Evolutionary conservation across 2,888 invertebrate genomes (phyloP).

Genomic region (Cremastobaeus sp.): DNA sequence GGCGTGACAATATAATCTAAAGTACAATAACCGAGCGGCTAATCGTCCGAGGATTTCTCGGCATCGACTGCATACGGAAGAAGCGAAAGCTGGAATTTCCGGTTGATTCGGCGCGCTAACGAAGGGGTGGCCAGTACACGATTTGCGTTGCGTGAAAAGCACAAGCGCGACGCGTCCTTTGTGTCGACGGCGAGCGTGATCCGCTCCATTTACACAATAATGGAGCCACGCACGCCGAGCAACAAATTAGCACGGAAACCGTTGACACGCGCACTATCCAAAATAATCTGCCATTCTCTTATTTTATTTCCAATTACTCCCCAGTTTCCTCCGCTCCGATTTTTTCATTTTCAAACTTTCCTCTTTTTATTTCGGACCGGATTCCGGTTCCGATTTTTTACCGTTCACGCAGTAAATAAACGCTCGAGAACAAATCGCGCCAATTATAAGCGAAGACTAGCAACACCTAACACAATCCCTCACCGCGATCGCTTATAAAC

Average conservation of each 20-base stretch:
- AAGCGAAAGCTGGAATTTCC: constrained; percentile 78
- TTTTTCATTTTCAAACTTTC: no score
- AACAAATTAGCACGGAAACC: constrained; percentile 71
- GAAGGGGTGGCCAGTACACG: constrained; percentile 72
- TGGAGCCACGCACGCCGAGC: constrained; percentile 68
- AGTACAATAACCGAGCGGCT: constrained; percentile 52
- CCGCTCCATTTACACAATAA: constrained; percentile 77
- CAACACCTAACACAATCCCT: not conserved
- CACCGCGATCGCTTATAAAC: constrained; percentile 15
- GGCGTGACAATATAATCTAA: constrained; percentile 50
- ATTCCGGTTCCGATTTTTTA: no score
- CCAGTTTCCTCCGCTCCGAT: no score
- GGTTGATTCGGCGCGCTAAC: constrained; percentile 78
- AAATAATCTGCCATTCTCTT: constrained; percentile 16
- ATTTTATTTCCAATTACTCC: not conserved
- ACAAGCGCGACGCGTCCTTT: constrained; percentile 65
- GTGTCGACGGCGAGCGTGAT: constrained; percentile 66
- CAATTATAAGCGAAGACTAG: not conserved
- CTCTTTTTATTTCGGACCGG: no score
- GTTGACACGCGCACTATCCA: constrained; percentile 61
- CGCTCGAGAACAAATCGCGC: no score
- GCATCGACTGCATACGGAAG: constrained; percentile 59
- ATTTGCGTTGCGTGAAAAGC: constrained; percentile 58
- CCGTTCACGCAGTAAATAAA: no score
- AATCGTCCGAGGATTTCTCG: constrained; percentile 61